Evolutionary conservation across 2,797 vertebrate species (phyloP), one percentile per base, ranked within the genome.

Genomic region (Falco berigora): DNA sequence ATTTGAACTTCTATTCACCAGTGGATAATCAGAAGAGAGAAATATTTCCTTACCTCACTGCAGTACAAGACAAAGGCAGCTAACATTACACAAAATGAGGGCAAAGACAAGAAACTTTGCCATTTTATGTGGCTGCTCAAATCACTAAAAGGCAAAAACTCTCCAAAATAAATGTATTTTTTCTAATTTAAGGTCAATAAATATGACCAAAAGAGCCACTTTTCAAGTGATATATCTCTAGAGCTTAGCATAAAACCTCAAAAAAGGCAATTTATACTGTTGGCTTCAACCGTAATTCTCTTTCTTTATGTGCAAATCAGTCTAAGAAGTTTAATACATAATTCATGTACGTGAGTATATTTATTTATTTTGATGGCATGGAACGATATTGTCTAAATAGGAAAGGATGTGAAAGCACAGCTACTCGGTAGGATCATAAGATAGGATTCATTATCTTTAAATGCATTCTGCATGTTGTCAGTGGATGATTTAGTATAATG

Each of bases 261-360:
- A 42, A 92, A 90, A 72, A 92, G 25, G 59, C 58, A 68, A 78
- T 94, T 92, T 94, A 47, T 86, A 46, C 28, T 47, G 14, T 78
- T 88, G 61, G 23, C 40, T 87, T 95, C 64, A 85, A 58, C 85
- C 50, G 50, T 96, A 91, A 81, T 93, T 96, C 92, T 90, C 79
- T 89, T 90, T 75, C 72, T 92, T 77, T 92, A 62, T 72, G 52
- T 90, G 80, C 77, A 92, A 91, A 95, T 92, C 82, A 75, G 66
- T 63, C 86, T 84, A 75, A 69, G 44, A 61, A 74, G 38, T 71
- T 80, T 75, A 91, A 95, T 96, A 55, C 63, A 87, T 95, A 93
- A 94, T 95, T 88, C 73, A 92, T 94, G n/a, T 78, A 16, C 61
- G 46, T 94, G 59, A 93, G 59, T 81, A 95, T 84, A 93, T 96